A percentile compares a stretch with the other conserved stretches of the same genome.
These are phyloP conservation scores for Megaceryle torquata DNA, from an alignment of 2,113 vertebrate genomes.

Conservation along the genomic window DNA sequence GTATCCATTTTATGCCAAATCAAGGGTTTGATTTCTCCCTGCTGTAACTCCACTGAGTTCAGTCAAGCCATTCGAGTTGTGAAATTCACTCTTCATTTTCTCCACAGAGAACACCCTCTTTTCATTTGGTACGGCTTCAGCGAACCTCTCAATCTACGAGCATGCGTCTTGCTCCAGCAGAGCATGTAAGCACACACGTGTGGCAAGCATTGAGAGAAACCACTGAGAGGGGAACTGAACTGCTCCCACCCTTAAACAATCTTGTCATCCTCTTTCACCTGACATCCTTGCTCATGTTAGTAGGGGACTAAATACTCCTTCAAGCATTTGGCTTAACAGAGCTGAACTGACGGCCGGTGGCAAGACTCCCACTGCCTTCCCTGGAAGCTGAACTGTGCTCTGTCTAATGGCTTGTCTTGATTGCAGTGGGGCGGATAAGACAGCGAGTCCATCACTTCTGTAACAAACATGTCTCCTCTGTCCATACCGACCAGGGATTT, in stretches of 20 bases:
- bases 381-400: not conserved
- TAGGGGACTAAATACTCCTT: not conserved
- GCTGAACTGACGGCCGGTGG: not conserved
- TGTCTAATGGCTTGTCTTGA: not conserved
- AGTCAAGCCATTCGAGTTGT: not conserved
- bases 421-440: not conserved
- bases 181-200: not conserved
- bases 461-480: rapidly evolving
- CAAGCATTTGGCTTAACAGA: not conserved
- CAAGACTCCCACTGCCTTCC: not conserved
- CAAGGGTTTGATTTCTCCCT: not conserved
- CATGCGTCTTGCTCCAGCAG: not conserved
- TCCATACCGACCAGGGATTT: not conserved
- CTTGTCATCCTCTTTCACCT: not conserved
- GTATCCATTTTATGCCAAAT: not conserved
- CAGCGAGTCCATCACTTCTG: not conserved
- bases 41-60: not conserved
- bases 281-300: not conserved
- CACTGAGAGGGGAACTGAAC: not conserved
- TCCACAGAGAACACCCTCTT: not conserved
- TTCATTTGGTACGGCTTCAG: not conserved
- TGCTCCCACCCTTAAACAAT: not conserved
- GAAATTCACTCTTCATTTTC: not conserved
- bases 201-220: not conserved
- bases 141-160: not conserved